These are phyloP conservation scores for Oryzias celebensis DNA, from an alignment of 2,113 vertebrate species.

Conservation along the genomic window DNA sequence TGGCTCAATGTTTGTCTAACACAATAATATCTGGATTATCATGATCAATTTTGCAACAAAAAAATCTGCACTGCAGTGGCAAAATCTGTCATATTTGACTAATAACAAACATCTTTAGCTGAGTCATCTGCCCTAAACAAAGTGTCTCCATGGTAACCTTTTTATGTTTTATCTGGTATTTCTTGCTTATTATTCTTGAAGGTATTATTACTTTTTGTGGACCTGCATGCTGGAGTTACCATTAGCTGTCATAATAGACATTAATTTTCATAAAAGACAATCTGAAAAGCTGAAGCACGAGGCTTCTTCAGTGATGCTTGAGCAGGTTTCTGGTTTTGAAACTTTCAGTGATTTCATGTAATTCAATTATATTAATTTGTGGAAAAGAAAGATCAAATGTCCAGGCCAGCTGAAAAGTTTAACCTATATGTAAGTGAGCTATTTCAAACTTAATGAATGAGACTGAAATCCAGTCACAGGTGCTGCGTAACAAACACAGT, in stretches of 20 bases:
- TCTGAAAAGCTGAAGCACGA: not conserved
- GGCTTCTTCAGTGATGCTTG: not conserved
- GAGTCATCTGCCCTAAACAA: slow-evolving; percentile 44
- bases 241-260: not conserved
- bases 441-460: not conserved
- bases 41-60: not conserved
- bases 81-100: slow-evolving; percentile 17
- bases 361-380: too few species aligned
- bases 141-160: slow-evolving; percentile 59
- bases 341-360: not conserved
- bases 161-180: slow-evolving; percentile 40
- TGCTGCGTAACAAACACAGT: not conserved
- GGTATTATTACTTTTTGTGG: slow-evolving; percentile 30
- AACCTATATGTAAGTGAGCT: not conserved
- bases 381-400: too few species aligned
- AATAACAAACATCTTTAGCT: slow-evolving; percentile 31
- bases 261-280: not conserved
- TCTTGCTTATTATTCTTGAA: slow-evolving; percentile 25
- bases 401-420: too few species aligned
- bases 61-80: not conserved
- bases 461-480: not conserved
- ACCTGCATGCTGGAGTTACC: slow-evolving; percentile 2
- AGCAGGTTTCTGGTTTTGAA: not conserved
- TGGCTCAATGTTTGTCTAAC: slow-evolving; percentile 3
- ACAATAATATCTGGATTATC: not conserved